Evolutionary conservation across 2,888 invertebrate genomes (phyloP).

Genomic region (Plutella xylostella): DNA sequence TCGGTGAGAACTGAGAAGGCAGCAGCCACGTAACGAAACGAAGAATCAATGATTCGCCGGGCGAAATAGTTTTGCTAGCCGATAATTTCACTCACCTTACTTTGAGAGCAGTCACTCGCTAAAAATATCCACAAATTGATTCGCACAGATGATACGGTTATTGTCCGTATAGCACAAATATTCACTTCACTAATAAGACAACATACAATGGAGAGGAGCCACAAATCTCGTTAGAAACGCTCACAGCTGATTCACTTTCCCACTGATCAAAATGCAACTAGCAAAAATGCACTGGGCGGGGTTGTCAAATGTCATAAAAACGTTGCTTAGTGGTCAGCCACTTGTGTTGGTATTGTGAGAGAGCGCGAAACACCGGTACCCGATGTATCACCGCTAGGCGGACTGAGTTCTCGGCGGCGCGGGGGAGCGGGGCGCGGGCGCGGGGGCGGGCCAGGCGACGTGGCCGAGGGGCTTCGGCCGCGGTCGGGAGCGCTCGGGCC

Average conservation of each 20-base stretch:
- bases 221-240: conserved; percentile 37
- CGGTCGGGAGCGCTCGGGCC: conserved; percentile 18
- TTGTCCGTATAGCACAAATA: conserved; percentile 66
- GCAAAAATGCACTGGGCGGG: conserved; percentile 65
- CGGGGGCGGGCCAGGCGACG: conserved; percentile 23
- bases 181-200: conserved; percentile 69
- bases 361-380: conserved; percentile 36
- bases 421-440: conserved; percentile 44
- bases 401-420: conserved; percentile 30
- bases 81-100: conserved; percentile 10
- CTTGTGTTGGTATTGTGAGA: conserved; percentile 38
- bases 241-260: conserved; percentile 47
- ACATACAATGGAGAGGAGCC: conserved; percentile 60
- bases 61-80: conserved; percentile 17
- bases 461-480: conserved; percentile 31
- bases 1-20: neutral
- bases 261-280: conserved; percentile 57
- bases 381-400: conserved; percentile 48
- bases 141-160: conserved; percentile 67
- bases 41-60: conserved; percentile 34
- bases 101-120: conserved; percentile 31
- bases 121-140: conserved; percentile 62
- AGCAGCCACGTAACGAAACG: conserved; percentile 53
- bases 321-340: conserved; percentile 61
- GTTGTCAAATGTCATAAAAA: conserved; percentile 65